Evolutionary conservation across 2,113 vertebrate species (phyloP).

Genomic region (Furnarius figulus): DNA sequence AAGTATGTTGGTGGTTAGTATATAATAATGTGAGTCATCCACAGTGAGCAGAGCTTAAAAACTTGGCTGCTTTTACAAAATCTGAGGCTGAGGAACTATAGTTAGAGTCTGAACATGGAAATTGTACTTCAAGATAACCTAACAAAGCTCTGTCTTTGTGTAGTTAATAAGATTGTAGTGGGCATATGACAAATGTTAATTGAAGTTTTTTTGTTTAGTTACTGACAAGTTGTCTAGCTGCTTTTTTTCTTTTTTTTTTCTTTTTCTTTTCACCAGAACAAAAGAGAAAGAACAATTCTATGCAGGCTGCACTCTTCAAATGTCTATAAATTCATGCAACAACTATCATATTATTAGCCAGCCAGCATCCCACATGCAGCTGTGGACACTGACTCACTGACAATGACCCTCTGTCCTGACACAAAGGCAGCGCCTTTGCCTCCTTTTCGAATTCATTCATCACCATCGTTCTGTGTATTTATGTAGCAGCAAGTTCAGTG

Average conservation of each 20-base stretch:
- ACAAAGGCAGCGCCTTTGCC: neutral
- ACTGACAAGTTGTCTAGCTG: neutral
- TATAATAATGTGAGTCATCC: conserved; percentile 7
- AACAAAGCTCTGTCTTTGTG: neutral
- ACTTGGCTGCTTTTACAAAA: neutral
- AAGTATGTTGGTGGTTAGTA: conserved; percentile 9
- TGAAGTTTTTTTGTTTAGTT: neutral
- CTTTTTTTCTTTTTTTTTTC: neutral
- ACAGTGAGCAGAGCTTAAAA: neutral
- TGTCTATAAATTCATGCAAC: conserved; percentile 11
- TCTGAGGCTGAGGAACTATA: neutral
- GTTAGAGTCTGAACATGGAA: neutral
- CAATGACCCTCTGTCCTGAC: conserved; percentile 36
- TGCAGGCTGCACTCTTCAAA: neutral
- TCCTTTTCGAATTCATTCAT: neutral
- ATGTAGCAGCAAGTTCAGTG: neutral
- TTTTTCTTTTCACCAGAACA: neutral
- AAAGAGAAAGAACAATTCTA: conserved; percentile 17
- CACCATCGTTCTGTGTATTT: neutral
- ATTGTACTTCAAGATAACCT: neutral
- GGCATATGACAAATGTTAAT: neutral
- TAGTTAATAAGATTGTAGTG: neutral
- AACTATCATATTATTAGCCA: conserved; percentile 18
- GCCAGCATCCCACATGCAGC: conserved; percentile 25
- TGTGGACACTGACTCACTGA: conserved; percentile 11